Base-by-base conservation (phyloP, 2,797 vertebrate genomes). In the Betta splendens region DNA sequence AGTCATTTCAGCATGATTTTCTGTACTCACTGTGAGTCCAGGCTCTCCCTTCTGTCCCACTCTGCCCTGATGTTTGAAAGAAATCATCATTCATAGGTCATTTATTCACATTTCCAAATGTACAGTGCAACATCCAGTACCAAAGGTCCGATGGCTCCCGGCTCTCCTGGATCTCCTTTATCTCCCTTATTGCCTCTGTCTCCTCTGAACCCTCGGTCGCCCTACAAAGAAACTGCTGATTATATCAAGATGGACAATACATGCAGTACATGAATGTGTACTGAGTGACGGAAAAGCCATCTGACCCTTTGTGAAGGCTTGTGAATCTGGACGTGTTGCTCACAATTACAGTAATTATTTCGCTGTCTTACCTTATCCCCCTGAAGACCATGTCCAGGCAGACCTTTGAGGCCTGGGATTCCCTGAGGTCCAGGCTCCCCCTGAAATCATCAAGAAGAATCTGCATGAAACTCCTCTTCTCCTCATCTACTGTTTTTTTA, bases 351-450 rank as follows among this genome's bases (percentile, higher is more conserved):
- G n/a, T n/a, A n/a, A n/a, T n/a, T n/a, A n/a, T n/a, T n/a, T n/a
- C n/a, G n/a, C n/a, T n/a, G n/a, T 0, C 3, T 50, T 48, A 96
- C 94, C 93, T 97, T 97, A 68, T 68, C 88, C 29, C 95, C 95
- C 23, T 88, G 92, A 36, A 93, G 74, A 37, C 94, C 93, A 29
- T 59, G 77, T 64, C 93, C 94, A 16, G 84, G 49, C 39, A 73
- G 81, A 21, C 95, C 95, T 74, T 93, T 94, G 45, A 79, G 83
- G 22, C 94, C 96, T 1, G 81, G 68, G 40, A 89, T 54, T 35
- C 94, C 94, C 64, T 85, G 91, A 84, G 88, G 91, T 79, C 95
- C 95, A 82, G 88, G 67, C 16, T 95, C 93, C 40, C 95, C 95
- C 95, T 97, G 40, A 4, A 64, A 61, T 62, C 28, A 60, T 4